Conservation (phyloP, 2,113 vertebrate species). For the Amblyornis subalaris region DNA sequence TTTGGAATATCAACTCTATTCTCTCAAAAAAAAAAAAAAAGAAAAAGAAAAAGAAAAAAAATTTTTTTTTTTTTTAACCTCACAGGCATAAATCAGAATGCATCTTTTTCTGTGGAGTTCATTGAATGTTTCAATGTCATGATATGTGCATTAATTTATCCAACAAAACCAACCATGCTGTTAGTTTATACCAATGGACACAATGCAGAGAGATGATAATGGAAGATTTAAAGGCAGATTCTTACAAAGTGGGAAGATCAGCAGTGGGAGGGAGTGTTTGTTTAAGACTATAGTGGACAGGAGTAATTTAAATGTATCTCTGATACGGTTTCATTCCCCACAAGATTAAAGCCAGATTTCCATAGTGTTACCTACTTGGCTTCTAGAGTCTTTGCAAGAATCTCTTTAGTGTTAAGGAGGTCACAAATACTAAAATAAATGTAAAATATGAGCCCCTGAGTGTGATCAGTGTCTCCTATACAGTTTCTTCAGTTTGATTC, state of each 20-base stretch:
- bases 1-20: background rate
- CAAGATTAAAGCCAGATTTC: background rate
- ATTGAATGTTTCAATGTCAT: background rate
- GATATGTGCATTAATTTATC: background rate
- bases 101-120: background rate
- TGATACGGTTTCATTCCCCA: background rate
- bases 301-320: background rate
- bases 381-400: background rate
- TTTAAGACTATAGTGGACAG: background rate
- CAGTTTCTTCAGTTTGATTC: background rate
- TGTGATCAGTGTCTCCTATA: background rate
- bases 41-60: background rate
- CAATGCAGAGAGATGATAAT: background rate
- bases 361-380: background rate
- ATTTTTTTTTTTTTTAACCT: background rate
- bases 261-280: fast-evolving
- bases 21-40: background rate
- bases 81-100: background rate
- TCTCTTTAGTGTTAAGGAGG: background rate
- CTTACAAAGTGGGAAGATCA: background rate
- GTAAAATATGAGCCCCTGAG: background rate
- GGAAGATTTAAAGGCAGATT: background rate
- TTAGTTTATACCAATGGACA: background rate
- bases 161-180: background rate
- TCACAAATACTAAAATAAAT: background rate